These are phyloP conservation scores for Sebastes steindachneri DNA, from an alignment of 2,797 vertebrate species.

Conservation along the genomic window DNA sequence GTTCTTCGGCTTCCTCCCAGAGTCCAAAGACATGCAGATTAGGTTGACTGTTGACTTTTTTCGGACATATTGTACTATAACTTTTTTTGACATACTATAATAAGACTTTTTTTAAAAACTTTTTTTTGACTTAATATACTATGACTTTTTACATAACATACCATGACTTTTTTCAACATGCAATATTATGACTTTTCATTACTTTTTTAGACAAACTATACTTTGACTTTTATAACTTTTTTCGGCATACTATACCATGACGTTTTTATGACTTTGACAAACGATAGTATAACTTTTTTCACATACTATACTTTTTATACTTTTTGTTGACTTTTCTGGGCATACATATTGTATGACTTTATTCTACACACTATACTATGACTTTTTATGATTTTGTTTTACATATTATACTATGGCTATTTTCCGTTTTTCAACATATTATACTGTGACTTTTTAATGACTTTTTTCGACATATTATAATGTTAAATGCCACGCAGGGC, in stretches of 20 bases:
- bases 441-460: background rate
- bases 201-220: background rate
- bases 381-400: rapidly evolving
- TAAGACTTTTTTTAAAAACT: background rate
- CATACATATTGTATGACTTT: too few species aligned
- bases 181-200: background rate
- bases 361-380: too few species aligned
- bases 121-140: background rate
- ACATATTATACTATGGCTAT: background rate
- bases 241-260: background rate
- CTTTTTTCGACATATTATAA: background rate
- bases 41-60: too few species aligned
- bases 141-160: background rate
- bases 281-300: too few species aligned
- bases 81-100: background rate
- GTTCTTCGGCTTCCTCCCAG: too few species aligned
- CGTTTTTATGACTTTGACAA: background rate
- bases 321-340: too few species aligned
- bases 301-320: too few species aligned
- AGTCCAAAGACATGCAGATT: too few species aligned
- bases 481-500: background rate
- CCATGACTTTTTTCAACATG: background rate
- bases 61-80: too few species aligned
- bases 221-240: background rate
- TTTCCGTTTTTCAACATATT: background rate